Evolutionary conservation across 2,888 invertebrate genomes (phyloP).

Genomic region (Eilema caniola): DNA sequence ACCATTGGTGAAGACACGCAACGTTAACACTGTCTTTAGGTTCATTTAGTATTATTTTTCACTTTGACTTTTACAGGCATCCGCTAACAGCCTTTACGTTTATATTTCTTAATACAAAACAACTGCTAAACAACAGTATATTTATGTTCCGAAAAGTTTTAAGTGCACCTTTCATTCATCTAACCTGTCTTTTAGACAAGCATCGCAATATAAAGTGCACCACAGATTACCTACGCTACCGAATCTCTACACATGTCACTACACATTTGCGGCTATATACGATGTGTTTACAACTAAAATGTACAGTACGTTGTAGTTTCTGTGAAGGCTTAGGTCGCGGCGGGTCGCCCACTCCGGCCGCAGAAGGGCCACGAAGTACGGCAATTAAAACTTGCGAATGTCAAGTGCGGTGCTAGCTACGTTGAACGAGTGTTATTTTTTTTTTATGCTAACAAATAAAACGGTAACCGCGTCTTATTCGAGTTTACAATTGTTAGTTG

Average conservation of each 20-base stretch:
- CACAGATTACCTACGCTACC: conserved; percentile 23
- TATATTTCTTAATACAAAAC: too few species aligned
- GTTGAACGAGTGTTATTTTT: conserved; percentile 68
- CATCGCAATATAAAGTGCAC: conserved; percentile 13
- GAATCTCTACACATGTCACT: conserved; percentile 43
- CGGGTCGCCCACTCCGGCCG: conserved; percentile 74
- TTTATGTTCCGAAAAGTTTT: not conserved
- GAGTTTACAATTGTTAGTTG: conserved; percentile 29
- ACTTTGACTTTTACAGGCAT: too few species aligned
- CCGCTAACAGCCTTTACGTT: too few species aligned
- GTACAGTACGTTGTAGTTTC: conserved; percentile 66
- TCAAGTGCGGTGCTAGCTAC: conserved; percentile 75
- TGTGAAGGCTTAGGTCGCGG: conserved; percentile 64
- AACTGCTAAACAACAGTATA: not conserved
- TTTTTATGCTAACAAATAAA: conserved; percentile 72
- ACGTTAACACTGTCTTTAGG: too few species aligned
- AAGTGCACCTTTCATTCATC: not conserved
- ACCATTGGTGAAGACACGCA: too few species aligned
- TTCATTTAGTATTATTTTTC: too few species aligned
- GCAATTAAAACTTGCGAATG: conserved; percentile 87
- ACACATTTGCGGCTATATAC: conserved; percentile 55
- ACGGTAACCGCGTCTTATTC: conserved; percentile 51
- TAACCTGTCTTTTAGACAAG: conserved; percentile 3
- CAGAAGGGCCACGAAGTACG: conserved; percentile 75
- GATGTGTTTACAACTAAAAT: conserved; percentile 62